Evolutionary conservation across 2,113 vertebrate genomes (phyloP), one percentile per base, ranked within the genome.

Genomic region (Oophaga pumilio): DNA sequence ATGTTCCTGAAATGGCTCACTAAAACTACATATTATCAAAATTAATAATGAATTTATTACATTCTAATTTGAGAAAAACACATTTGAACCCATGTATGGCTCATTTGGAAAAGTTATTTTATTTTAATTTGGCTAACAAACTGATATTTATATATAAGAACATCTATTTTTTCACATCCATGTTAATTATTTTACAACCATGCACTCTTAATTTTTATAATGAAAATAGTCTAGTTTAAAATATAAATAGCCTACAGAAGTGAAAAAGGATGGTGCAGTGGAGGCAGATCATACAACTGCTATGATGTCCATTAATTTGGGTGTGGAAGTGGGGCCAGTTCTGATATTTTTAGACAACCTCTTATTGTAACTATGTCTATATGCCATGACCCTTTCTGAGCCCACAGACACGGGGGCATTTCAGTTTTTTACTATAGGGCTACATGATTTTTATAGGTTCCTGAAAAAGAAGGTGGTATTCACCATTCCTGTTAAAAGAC

Each of bases 21-120:
- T 76, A 74, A 76, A 85, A 76, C 84, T 53, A 76, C 71, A 85
- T 56, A 85, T 84, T 84, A 84, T 69, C 71, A 60, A n/a, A 76
- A 76, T 33, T 24, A 84, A 17, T 50, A 66, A 76, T 60, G 56
- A 62, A 76, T 57, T 60, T 85, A 49, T 76, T 50, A 49, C 28
- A 20, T 76, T 85, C 20, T 60, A 60, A 62, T 85, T 76, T 59
- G 66, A 71, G 57, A 53, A 50, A 73, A 12, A 73, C 59, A 53
- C 8, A 26, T 52, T 69, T 28, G 15, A 14, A 26, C 12, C 82
- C 50, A 33, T 73, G 17, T 28, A n/a, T 12, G 50, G 26, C 49
- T 18, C n/a, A 71, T 24, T 59, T 20, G 1, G 20, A 57, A 52
- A n/a, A 60, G 33, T 20, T 59, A 60, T 80, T 33, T 17, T 17